phyloP scores from a whole-genome alignment of 2,888 invertebrate genomes.

The Clepsis dumicolana region DNA sequence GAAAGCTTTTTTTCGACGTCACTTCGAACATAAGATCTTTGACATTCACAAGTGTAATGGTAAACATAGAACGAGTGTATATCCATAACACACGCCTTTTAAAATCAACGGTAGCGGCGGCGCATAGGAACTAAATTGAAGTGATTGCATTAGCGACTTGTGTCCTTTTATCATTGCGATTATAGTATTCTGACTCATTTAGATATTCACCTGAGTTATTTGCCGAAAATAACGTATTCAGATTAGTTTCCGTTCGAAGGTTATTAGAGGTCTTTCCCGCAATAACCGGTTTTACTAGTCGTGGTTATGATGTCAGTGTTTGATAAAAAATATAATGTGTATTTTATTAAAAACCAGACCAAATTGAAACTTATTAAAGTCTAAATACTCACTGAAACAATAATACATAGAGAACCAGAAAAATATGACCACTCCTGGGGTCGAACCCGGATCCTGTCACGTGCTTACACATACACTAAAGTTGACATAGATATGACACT shows the following conservation, averaged over 20 bases:
- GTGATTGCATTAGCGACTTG: background rate
- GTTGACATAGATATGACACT: too few relatives aligned
- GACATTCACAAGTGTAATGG: background rate
- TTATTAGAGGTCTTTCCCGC: slow-evolving; percentile 30
- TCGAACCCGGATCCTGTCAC: too few relatives aligned
- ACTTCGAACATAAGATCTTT: background rate
- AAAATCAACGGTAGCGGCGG: background rate
- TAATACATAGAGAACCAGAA: too few relatives aligned
- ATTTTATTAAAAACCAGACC: too few relatives aligned
- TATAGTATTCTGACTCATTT: slow-evolving; percentile 30
- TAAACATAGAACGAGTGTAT: too few relatives aligned
- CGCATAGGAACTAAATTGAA: background rate
- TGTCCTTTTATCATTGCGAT: slow-evolving; percentile 3
- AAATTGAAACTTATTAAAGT: too few relatives aligned
- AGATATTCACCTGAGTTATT: slow-evolving; percentile 9
- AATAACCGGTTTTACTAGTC: slow-evolving; percentile 16
- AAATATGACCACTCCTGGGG: too few relatives aligned
- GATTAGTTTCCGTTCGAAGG: slow-evolving; percentile 7
- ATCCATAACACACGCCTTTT: too few relatives aligned
- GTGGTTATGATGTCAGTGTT: background rate
- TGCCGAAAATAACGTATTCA: slow-evolving; percentile 10
- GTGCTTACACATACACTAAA: too few relatives aligned
- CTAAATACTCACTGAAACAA: too few relatives aligned
- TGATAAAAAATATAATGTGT: background rate
- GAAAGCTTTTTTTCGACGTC: slow-evolving; percentile 24